Evolutionary conservation across 2,113 vertebrate species (phyloP).

Genomic region (Megalops atlanticus): DNA sequence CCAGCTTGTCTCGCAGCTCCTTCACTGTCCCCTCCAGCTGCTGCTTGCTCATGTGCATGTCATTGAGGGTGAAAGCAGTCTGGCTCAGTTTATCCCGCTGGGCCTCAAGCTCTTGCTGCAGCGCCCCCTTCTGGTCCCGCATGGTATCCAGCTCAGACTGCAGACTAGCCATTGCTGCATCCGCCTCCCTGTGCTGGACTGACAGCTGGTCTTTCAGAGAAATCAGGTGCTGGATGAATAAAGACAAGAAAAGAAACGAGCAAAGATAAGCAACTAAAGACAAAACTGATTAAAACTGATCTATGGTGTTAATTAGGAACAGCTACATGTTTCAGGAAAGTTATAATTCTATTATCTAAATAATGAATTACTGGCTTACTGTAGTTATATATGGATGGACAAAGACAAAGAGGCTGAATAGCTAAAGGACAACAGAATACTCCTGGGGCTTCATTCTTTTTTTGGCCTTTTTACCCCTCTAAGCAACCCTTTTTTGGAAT

Average conservation of each 20-base stretch:
- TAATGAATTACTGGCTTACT: no score
- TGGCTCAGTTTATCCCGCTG: slow-evolving; percentile 79
- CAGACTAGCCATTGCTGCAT: slow-evolving; percentile 64
- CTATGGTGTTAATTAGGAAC: no score
- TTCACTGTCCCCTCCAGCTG: slow-evolving; percentile 75
- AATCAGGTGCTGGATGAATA: slow-evolving; percentile 82
- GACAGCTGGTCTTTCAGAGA: slow-evolving; percentile 85
- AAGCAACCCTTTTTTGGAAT: no score
- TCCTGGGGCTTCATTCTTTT: no score
- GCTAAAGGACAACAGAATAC: no score
- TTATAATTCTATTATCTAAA: neutral
- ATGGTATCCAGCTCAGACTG: slow-evolving; percentile 69
- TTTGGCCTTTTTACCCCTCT: no score
- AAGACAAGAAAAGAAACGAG: slow-evolving; percentile 41
- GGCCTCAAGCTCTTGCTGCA: slow-evolving; percentile 72
- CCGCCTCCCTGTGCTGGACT: slow-evolving; percentile 74
- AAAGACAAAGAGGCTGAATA: no score
- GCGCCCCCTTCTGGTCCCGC: slow-evolving; percentile 67
- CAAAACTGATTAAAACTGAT: neutral
- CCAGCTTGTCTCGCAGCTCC: slow-evolving; percentile 77
- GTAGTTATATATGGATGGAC: no score
- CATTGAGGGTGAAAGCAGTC: slow-evolving; percentile 77
- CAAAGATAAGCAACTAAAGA: neutral
- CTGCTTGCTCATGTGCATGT: slow-evolving; percentile 80
- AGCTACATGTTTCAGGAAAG: no score